Percentiles rank a stretch among this genome's conserved stretches.
Evolutionary conservation across 2,888 invertebrate species (phyloP).

Genomic region (Lycaena phlaeas): DNA sequence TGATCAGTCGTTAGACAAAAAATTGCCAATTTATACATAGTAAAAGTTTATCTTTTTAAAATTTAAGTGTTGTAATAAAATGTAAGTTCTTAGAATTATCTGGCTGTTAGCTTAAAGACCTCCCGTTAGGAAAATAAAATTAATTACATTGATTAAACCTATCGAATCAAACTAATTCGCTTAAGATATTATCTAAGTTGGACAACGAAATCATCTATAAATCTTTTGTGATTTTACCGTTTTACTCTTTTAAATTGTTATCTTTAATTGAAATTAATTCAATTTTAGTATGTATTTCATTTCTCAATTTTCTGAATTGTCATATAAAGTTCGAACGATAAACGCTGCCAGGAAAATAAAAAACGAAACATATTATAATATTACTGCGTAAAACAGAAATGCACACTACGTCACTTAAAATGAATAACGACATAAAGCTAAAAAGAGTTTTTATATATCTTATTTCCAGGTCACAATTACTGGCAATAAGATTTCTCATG

Average conservation of each 20-base stretch:
- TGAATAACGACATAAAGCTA: background rate
- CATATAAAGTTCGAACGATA: too few species aligned
- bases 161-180: background rate
- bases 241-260: too few species aligned
- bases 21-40: too few species aligned
- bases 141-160: slow-evolving; percentile 1
- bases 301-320: too few species aligned
- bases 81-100: background rate
- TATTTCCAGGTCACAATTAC: slow-evolving; percentile 5
- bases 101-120: slow-evolving; percentile 1
- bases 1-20: too few species aligned
- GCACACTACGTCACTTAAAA: background rate
- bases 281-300: too few species aligned
- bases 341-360: background rate
- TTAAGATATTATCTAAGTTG: background rate
- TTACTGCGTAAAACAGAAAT: too few species aligned
- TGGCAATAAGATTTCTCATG: slow-evolving; percentile 2
- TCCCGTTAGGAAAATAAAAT: background rate
- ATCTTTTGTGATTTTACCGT: too few species aligned
- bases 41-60: too few species aligned
- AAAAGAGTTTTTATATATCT: background rate
- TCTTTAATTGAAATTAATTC: too few species aligned
- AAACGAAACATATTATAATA: too few species aligned
- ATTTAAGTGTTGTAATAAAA: background rate
- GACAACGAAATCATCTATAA: background rate